These are phyloP conservation scores for Eustalomyia histrio DNA, from an alignment of 2,888 invertebrate genomes.

Conservation along the genomic window DNA sequence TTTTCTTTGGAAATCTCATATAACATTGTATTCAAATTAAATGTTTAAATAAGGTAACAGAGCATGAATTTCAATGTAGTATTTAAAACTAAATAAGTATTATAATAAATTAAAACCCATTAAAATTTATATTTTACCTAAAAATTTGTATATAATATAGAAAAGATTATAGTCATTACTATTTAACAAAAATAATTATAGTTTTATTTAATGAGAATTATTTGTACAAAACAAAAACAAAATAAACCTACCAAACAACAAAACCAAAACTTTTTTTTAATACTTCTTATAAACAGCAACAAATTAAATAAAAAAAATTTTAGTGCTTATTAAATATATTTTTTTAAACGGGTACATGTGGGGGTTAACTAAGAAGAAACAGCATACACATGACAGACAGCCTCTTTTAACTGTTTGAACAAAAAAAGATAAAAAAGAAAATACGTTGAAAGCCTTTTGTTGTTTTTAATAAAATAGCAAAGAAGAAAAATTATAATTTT, in stretches of 20 bases:
- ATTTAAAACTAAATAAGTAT: background rate
- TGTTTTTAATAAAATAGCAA: constrained; percentile 2
- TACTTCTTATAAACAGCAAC: too few species aligned
- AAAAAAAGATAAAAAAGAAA: background rate
- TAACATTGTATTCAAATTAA: constrained; percentile 30
- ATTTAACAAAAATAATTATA: background rate
- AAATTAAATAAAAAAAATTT: too few species aligned
- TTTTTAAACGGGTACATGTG: background rate
- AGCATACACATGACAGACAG: constrained; percentile 38
- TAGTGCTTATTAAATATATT: too few species aligned
- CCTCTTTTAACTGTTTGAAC: constrained; percentile 29
- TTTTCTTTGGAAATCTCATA: constrained; percentile 12
- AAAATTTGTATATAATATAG: background rate
- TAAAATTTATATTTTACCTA: background rate
- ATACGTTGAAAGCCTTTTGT: constrained; percentile 48
- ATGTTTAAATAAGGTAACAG: constrained; percentile 31
- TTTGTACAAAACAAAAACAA: background rate
- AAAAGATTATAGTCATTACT: background rate
- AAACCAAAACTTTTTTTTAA: too few species aligned
- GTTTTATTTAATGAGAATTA: background rate
- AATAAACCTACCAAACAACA: background rate
- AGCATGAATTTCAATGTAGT: constrained; percentile 31
- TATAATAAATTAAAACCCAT: background rate
- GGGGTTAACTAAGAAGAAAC: constrained; percentile 15
- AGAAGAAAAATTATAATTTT: constrained; percentile 7